Conservation (phyloP, 2,113 vertebrate species). For the Ciconia boyciana region DNA sequence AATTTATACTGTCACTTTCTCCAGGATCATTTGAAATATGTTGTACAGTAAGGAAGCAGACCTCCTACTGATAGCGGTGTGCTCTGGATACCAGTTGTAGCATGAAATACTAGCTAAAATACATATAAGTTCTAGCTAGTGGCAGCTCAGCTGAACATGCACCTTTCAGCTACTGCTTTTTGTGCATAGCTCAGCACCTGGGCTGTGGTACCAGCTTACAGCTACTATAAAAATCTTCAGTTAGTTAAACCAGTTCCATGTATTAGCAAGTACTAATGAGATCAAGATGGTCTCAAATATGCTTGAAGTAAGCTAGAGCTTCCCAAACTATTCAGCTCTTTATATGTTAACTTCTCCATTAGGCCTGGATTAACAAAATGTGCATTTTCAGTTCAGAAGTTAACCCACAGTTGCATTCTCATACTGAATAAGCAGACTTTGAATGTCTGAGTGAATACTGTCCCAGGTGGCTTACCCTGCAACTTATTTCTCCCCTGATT, state of each 20-base stretch:
- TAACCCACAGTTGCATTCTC: not conserved
- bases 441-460: not conserved
- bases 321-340: not conserved
- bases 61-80: not conserved
- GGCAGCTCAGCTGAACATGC: not conserved
- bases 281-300: not conserved
- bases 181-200: not conserved
- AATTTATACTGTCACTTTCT: not conserved
- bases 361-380: not conserved
- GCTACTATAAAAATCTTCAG: not conserved
- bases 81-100: not conserved
- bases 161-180: not conserved
- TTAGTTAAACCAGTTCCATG: not conserved
- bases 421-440: not conserved
- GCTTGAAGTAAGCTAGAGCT: not conserved
- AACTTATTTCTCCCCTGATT: not conserved
- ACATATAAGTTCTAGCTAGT: not conserved
- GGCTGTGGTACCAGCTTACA: not conserved
- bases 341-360: not conserved
- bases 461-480: not conserved
- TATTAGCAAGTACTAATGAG: not conserved
- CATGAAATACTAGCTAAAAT: not conserved
- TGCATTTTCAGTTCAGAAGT: not conserved
- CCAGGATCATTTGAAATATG: not conserved
- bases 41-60: not conserved